Percentiles rank a stretch among this genome's conserved stretches.
phyloP scores from a whole-genome alignment of 2,797 vertebrate genomes.

The Tokudaia tokunoshimensis region DNA sequence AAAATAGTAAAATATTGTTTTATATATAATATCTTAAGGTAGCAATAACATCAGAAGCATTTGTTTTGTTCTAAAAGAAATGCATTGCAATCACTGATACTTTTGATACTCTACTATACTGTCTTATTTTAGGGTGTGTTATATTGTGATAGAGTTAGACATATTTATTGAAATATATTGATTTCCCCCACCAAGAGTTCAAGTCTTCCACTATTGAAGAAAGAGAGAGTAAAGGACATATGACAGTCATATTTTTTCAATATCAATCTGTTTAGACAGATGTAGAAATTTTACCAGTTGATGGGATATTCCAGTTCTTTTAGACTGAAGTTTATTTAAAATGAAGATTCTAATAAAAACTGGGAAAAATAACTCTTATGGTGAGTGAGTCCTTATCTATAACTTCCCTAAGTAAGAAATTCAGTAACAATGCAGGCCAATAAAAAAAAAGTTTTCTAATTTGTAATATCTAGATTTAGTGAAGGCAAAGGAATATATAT shows the following conservation, averaged over 20 bases:
- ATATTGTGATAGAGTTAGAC: conserved; percentile 42
- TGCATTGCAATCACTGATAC: conserved; percentile 29
- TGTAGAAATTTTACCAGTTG: conserved; percentile 84
- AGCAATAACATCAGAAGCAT: neutral
- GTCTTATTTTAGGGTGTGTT: neutral
- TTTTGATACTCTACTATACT: conserved; percentile 11
- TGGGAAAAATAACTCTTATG: conserved; percentile 37
- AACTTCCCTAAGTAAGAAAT: neutral
- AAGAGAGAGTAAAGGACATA: conserved; percentile 62
- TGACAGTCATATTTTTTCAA: conserved; percentile 75
- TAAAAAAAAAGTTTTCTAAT: conserved; percentile 74
- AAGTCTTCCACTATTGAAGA: conserved; percentile 61
- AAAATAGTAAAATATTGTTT: neutral
- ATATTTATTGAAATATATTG: conserved; percentile 51
- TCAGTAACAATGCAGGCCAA: conserved; percentile 48
- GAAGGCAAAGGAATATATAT: conserved; percentile 52
- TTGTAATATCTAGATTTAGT: conserved; percentile 41
- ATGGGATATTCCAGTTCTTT: conserved; percentile 72
- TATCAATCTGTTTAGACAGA: conserved; percentile 83
- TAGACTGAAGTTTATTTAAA: conserved; percentile 76
- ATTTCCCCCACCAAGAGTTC: conserved; percentile 43
- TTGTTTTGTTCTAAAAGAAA: conserved; percentile 24
- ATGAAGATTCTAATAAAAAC: conserved; percentile 68
- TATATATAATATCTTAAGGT: neutral
- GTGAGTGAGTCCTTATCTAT: conserved; percentile 51